Conservation (phyloP, 2,888 invertebrate species). For the Sialis fuliginosa region DNA sequence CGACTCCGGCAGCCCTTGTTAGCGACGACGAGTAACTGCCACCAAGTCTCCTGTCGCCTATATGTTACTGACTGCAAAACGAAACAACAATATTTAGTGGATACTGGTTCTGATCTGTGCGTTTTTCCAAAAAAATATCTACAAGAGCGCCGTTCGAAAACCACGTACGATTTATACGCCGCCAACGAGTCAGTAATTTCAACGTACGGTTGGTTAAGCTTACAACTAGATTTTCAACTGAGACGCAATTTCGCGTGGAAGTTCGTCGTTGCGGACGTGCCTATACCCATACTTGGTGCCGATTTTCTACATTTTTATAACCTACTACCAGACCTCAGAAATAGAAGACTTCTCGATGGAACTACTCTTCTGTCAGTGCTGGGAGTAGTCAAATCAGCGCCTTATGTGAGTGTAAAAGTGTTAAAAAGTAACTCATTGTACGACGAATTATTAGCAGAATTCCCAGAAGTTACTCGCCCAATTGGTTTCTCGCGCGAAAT, state of each 20-base stretch:
- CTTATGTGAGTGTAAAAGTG: conserved; percentile 8
- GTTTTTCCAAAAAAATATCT: not conserved
- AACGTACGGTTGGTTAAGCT: not conserved
- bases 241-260: not conserved
- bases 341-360: conserved; percentile 9
- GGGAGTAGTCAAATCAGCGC: not conserved
- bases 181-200: conserved; percentile 1
- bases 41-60: no score
- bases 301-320: no score
- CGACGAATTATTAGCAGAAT: not conserved
- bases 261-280: conserved; percentile 6
- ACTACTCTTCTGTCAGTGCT: not conserved
- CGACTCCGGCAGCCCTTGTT: conserved; percentile 6
- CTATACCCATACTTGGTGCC: no score
- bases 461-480: not conserved
- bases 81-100: not conserved
- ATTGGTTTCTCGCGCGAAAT: no score
- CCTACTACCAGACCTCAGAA: conserved; percentile 15
- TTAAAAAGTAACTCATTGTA: not conserved
- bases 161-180: not conserved
- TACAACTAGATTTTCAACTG: not conserved
- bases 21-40: conserved; percentile 1
- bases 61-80: not conserved
- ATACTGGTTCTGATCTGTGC: conserved; percentile 1
- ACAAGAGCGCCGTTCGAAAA: not conserved